Evolutionary conservation across 2,888 invertebrate genomes (phyloP).

Genomic region (Rhopalosiphum nymphaeae): DNA sequence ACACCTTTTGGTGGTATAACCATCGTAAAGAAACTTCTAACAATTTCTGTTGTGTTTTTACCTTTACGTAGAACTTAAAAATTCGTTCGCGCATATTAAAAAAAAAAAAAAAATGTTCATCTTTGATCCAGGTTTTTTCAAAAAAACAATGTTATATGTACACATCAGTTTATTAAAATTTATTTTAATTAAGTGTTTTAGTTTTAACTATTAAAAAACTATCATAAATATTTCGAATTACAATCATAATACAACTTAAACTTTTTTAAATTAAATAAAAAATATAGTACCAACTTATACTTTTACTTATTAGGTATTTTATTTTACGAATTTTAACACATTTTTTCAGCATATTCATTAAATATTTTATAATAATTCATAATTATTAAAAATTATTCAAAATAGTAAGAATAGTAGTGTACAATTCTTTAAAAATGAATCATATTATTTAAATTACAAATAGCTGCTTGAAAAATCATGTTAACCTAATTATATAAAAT

Average conservation of each 20-base stretch:
- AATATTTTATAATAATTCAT: neutral
- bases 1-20: slow-evolving; percentile 40
- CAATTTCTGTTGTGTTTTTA: slow-evolving; percentile 38
- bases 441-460: neutral
- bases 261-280: neutral
- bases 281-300: neutral
- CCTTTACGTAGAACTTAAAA: slow-evolving; percentile 23
- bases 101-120: slow-evolving; percentile 44
- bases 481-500: neutral
- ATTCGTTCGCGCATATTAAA: neutral
- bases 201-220: neutral
- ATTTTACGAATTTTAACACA: neutral
- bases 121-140: neutral
- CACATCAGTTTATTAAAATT: neutral
- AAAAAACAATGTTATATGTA: neutral
- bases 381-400: neutral
- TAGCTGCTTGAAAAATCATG: neutral
- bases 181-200: neutral
- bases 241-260: neutral
- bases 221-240: neutral
- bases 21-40: slow-evolving; percentile 32
- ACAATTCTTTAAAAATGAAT: neutral
- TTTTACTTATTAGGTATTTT: neutral
- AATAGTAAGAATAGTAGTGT: neutral
- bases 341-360: neutral